Conservation (phyloP, 2,797 vertebrate genomes). For the Gadopsis marmoratus region DNA sequence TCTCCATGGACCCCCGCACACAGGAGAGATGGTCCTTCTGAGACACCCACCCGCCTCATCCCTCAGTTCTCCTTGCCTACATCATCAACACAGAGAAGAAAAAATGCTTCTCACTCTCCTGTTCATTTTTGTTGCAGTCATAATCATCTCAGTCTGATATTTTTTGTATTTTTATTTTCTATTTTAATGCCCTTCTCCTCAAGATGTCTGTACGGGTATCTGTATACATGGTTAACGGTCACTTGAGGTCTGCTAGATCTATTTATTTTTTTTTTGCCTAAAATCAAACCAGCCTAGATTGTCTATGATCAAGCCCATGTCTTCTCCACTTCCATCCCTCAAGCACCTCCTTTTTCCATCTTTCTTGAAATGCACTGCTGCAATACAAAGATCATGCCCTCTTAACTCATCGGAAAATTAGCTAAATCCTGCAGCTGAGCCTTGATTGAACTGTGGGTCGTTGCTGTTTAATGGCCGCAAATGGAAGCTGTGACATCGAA, state of each 20-base stretch:
- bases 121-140: slow-evolving; percentile 66
- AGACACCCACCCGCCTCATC: slow-evolving; percentile 69
- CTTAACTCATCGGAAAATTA: slow-evolving; percentile 27
- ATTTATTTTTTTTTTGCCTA: slow-evolving; percentile 43
- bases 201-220: too few relatives aligned
- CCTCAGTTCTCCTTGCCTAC: slow-evolving; percentile 43
- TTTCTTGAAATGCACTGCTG: slow-evolving; percentile 72
- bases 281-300: slow-evolving; percentile 58
- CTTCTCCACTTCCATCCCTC: slow-evolving; percentile 36
- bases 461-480: slow-evolving; percentile 29
- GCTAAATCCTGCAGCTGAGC: slow-evolving; percentile 71
- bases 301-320: slow-evolving; percentile 39
- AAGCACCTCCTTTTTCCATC: slow-evolving; percentile 36
- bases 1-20: slow-evolving; percentile 89
- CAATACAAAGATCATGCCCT: slow-evolving; percentile 44
- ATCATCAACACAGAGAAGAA: slow-evolving; percentile 55
- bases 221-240: slow-evolving; percentile 38
- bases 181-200: slow-evolving; percentile 69
- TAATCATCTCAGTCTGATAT: slow-evolving; percentile 68
- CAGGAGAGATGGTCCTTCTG: slow-evolving; percentile 97
- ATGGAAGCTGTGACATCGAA: slow-evolving; percentile 26
- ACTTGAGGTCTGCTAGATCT: slow-evolving; percentile 41
- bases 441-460: slow-evolving; percentile 23
- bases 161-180: slow-evolving; percentile 68
- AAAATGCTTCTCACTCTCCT: slow-evolving; percentile 58